phyloP scores from a whole-genome alignment of 2,888 invertebrate species.

The Acanthoscelides obtectus region DNA sequence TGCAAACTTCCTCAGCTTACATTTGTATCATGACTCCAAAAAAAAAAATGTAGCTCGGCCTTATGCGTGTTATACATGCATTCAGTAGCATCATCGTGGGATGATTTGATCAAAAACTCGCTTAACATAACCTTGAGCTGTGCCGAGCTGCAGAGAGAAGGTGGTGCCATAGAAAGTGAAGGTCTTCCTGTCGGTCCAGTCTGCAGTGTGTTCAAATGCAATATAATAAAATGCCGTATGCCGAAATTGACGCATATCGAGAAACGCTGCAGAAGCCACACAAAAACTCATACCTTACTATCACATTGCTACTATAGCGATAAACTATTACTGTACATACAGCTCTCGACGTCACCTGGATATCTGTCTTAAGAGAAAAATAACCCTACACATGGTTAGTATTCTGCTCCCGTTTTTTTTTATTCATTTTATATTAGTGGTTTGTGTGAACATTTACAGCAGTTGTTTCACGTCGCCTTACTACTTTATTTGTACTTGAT shows the following conservation, averaged over 20 bases:
- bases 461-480: background rate
- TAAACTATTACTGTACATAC: conserved; percentile 24
- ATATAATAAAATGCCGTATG: background rate
- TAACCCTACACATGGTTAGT: conserved; percentile 32
- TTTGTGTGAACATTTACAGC: background rate
- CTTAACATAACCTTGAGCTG: background rate
- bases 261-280: conserved; percentile 37
- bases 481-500: no score
- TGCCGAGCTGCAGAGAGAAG: conserved; percentile 34
- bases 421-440: conserved; percentile 1
- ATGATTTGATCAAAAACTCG: background rate
- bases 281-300: conserved; percentile 4
- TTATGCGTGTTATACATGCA: background rate
- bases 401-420: conserved; percentile 25
- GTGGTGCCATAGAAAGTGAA: conserved; percentile 36
- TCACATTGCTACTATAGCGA: conserved; percentile 37
- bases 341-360: conserved; percentile 27
- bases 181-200: conserved; percentile 42
- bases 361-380: conserved; percentile 1
- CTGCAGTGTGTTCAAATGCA: conserved; percentile 10
- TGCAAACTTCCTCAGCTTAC: no score
- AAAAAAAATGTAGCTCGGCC: background rate
- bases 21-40: no score
- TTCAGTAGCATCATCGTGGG: background rate
- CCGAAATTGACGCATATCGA: conserved; percentile 4